Conservation (phyloP, 2,113 vertebrate genomes). For the Trachemys scripta region DNA sequence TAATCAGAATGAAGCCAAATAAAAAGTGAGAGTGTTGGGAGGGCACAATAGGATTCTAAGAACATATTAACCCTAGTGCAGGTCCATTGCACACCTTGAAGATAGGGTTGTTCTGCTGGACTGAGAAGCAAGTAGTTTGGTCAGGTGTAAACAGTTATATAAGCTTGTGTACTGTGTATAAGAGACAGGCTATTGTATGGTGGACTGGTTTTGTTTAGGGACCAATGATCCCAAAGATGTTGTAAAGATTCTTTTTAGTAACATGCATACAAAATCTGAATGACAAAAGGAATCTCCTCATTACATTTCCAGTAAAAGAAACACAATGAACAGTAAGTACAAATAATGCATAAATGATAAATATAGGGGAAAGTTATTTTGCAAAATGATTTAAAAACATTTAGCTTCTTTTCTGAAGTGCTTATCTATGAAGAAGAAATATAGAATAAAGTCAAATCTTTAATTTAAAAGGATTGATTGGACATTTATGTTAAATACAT, state of each 20-base stretch:
- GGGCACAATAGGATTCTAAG: neutral
- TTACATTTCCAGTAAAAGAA: neutral
- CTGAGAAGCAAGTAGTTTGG: neutral
- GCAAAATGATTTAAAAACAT: neutral
- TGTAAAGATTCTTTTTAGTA: neutral
- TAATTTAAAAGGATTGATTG: neutral
- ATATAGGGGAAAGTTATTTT: neutral
- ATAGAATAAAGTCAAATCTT: neutral
- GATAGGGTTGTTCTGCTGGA: neutral
- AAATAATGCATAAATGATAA: neutral
- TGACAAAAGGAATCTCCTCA: neutral
- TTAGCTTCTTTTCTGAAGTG: neutral
- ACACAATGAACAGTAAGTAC: neutral
- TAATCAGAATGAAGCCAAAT: neutral
- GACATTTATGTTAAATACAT: neutral
- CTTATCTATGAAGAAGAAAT: neutral
- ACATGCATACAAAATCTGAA: too few species aligned
- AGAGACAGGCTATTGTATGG: fast-evolving
- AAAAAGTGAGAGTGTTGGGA: neutral
- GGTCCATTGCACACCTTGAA: neutral
- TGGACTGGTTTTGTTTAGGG: neutral
- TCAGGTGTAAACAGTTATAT: neutral
- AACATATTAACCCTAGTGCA: fast-evolving
- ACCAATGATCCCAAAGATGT: neutral
- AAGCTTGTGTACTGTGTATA: neutral